Base-by-base conservation (phyloP, 2,888 invertebrate genomes). In the Drosophila maculinotata region DNA sequence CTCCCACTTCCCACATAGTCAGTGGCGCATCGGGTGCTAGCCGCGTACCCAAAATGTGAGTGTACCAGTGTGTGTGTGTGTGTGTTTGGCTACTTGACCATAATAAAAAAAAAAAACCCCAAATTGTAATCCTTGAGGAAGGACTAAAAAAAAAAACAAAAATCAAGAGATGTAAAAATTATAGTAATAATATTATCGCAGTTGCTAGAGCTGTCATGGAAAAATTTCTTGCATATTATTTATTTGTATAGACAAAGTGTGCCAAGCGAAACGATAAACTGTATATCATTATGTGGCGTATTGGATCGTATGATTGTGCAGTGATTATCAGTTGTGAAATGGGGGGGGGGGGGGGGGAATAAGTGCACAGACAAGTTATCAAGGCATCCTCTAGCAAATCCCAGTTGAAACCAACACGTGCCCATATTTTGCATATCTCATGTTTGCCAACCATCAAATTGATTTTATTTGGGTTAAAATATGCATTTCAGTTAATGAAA, bases 401-500 rank as follows among this genome's bases (percentile, higher is more conserved):
- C 2, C n/a, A n/a, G n/a, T n/a, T n/a, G n/a, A 30, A 1, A 6
- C 15, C 35, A 39, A 56, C 64, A 39, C 31, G 59, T 42, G 35
- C 8, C 17, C 3, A 30, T 9, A 14, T 31, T 70, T 33, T 17
- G 12, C 9, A 25, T 33, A 23, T 41, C 41, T 41, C 31, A 12
- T 51, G 15, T 51, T 38, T 23, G 9, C 10, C 23, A 48, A 17
- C 17, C n/a, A 38, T 48, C 36, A 23, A 20, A 30, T 47, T 49
- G 25, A 39, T 54, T 60, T 54, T 33, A 47, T 47, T 49, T 68
- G 45, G 45, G 52, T 44, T 62, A 48, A 63, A 44, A 64, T 75
- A 66, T 69, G 48, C 49, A 77, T 65, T 73, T 71, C 28, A 53
- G 41, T 51, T 66, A 41, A 57, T 33, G 51, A 69, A 68, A 57